Evolutionary conservation across 2,888 invertebrate species (phyloP), one percentile per base, ranked within the genome.

Genomic region (Furcula furcula): DNA sequence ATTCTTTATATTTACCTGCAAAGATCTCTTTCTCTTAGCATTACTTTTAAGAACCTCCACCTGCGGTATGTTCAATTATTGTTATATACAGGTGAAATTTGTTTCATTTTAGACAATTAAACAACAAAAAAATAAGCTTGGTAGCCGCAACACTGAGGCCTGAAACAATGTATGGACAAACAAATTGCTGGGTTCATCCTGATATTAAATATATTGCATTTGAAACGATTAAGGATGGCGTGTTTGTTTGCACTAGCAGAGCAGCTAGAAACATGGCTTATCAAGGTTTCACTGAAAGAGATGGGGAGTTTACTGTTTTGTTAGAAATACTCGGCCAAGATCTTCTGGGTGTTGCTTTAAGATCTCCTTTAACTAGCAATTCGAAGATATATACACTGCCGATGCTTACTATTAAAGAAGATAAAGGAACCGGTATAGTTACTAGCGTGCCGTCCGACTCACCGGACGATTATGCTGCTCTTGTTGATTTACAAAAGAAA

Each of bases 151-250:
- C 99, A 3, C 87, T 99, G n/a, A 91, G 99, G 39, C 98, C 99
- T 1, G 99, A 99, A 88, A 99, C 99, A 1, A 99, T 99, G 99
- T 99, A 98, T 71, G 99, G 99, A 0, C 99, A 99, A 88, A 99
- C 99, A 0, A 99, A 99, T 75, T 99, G 98, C 76, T 99, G 99
- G 98, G 79, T 99, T 2, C 95, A 95, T 66, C 99, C 99, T 0
- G 98, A 98, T 67, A 95, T 99, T 70, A 93, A 92, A 50, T 99
- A 99, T 70, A 92, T 98, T 48, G 98, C 95, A 1, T 96, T 97
- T 74, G 90, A 93, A 65, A 93, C 93, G 0, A 89, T 90, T 7
- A 90, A 88, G 23, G 85, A 90, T 22, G 97, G 97, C 44, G 90
- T 99, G 20, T 98, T 95, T 79, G 91, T 99, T 29, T 95, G 95